A percentile compares a stretch with the other conserved stretches of the same genome.
These are phyloP conservation scores for Stenichneumon culpator DNA, from an alignment of 2,888 invertebrate species.

Conservation along the genomic window DNA sequence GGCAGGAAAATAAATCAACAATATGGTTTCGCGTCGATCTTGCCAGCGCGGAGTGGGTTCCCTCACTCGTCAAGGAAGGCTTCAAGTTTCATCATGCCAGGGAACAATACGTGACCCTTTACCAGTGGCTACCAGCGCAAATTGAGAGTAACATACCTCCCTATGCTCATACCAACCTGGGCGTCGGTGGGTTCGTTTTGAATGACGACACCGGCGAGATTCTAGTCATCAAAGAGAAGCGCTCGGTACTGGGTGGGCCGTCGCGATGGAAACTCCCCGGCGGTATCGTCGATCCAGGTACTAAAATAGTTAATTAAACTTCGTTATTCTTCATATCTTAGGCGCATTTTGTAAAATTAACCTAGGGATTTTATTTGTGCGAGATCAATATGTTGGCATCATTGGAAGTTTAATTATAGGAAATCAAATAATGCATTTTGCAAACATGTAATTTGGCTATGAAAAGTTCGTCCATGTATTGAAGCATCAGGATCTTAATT, in stretches of 20 bases:
- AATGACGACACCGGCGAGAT: conserved; percentile 91
- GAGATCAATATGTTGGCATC: no score
- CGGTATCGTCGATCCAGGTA: conserved; percentile 95
- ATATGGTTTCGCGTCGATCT: conserved; percentile 94
- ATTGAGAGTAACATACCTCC: conserved; percentile 89
- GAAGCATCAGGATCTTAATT: no score
- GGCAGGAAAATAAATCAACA: conserved; percentile 88
- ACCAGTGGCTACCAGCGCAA: conserved; percentile 91
- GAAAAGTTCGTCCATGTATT: no score
- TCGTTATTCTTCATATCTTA: background rate
- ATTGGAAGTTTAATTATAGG: no score
- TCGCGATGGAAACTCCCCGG: conserved; percentile 95
- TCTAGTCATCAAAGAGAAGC: conserved; percentile 93
- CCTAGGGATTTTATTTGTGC: no score
- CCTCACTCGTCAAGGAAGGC: conserved; percentile 90
- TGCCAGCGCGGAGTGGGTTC: conserved; percentile 91
- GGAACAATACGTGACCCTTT: conserved; percentile 92
- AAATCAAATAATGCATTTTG: no score
- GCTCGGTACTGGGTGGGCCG: conserved; percentile 75
- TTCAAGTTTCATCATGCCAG: conserved; percentile 96
- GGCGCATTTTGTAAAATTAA: background rate
- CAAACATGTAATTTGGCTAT: no score
- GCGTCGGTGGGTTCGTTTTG: conserved; percentile 95
- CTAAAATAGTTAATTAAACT: conserved; percentile 19
- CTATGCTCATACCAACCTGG: conserved; percentile 93